Conservation (phyloP, 2,113 vertebrate genomes). For the Orientallactaga bullata region DNA sequence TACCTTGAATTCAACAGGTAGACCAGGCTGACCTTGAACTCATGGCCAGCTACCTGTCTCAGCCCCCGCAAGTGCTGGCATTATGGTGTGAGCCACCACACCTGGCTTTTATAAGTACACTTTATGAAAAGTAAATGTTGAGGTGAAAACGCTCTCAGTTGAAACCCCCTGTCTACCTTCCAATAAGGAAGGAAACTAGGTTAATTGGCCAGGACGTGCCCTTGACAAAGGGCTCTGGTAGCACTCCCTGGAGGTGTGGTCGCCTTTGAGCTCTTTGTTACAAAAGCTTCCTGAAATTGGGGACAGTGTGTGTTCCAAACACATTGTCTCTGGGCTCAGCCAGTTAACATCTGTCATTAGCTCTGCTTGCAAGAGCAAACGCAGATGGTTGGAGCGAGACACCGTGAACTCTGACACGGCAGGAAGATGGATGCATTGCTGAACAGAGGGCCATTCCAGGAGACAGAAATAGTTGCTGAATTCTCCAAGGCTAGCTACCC, state of each 20-base stretch:
- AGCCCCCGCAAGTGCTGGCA: too few species aligned
- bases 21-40: too few species aligned
- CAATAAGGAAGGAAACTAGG: constrained; percentile 36
- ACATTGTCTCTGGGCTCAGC: constrained; percentile 47
- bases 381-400: constrained; percentile 75
- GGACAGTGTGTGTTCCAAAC: constrained; percentile 67
- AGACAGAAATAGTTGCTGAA: background rate
- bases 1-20: too few species aligned
- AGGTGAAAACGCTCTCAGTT: background rate
- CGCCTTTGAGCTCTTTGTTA: constrained; percentile 64
- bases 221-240: constrained; percentile 38
- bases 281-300: constrained; percentile 66
- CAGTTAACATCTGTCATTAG: constrained; percentile 78
- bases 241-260: constrained; percentile 15
- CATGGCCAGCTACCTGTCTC: too few species aligned
- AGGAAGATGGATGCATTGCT: constrained; percentile 77
- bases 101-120: too few species aligned
- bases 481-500: constrained; percentile 50
- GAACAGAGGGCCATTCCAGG: constrained; percentile 70
- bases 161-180: background rate
- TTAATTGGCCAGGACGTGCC: constrained; percentile 39
- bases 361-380: constrained; percentile 58
- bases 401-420: constrained; percentile 68
- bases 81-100: too few species aligned
- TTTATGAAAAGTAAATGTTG: too few species aligned